A percentile compares a stretch with the other conserved stretches of the same genome.
These are phyloP conservation scores for Medauroidea extradentata DNA, from an alignment of 1,140 invertebrate species.

Conservation along the genomic window DNA sequence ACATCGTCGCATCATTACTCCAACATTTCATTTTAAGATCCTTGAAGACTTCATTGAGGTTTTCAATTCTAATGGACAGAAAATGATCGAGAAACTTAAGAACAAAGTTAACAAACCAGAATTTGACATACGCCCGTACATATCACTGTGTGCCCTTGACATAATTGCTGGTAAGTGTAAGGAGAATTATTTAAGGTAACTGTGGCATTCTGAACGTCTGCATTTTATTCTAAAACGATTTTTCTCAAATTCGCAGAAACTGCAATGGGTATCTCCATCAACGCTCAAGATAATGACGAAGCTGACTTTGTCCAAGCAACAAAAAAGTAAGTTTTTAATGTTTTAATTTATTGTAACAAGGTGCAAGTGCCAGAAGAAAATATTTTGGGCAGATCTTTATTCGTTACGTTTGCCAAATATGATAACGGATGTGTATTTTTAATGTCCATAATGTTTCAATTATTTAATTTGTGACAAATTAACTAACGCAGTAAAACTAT, in stretches of 20 bases:
- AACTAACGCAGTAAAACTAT: too few relatives aligned
- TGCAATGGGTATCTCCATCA: constrained; percentile 74
- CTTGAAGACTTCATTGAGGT: constrained; percentile 55
- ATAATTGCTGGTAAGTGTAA: constrained; percentile 55
- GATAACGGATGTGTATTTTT: too few relatives aligned
- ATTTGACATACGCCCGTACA: constrained; percentile 48
- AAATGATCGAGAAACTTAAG: constrained; percentile 33
- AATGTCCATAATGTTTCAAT: too few relatives aligned
- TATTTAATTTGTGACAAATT: too few relatives aligned
- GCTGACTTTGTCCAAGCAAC: constrained; percentile 71
- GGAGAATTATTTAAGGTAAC: neutral
- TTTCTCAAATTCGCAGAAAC: constrained; percentile 55
- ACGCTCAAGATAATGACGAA: constrained; percentile 63
- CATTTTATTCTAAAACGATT: neutral
- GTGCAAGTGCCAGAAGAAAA: too few relatives aligned
- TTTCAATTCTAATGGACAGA: constrained; percentile 53
- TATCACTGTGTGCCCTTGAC: constrained; percentile 55
- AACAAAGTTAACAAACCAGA: constrained; percentile 2
- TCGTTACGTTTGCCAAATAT: too few relatives aligned
- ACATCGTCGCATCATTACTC: constrained; percentile 56
- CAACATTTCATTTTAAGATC: constrained; percentile 63
- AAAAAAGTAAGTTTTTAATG: constrained; percentile 42
- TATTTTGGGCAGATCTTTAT: too few relatives aligned
- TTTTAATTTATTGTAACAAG: too few relatives aligned
- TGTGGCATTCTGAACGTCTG: neutral